These are phyloP conservation scores for Andrena minutula DNA, from an alignment of 2,888 invertebrate species.

Conservation along the genomic window DNA sequence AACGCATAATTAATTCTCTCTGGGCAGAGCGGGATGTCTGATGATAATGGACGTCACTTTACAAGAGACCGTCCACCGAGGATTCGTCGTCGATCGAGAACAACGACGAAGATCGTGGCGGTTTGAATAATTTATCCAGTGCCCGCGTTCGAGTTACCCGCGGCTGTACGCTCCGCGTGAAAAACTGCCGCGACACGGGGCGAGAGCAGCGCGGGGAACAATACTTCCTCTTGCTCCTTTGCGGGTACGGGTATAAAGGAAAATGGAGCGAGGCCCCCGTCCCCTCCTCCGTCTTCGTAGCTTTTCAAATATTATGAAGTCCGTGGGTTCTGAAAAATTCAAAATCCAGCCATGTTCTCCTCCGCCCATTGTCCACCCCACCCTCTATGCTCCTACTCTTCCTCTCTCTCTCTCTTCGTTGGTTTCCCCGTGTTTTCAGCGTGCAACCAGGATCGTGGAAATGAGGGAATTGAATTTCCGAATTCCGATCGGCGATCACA, in stretches of 20 bases:
- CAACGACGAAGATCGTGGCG: slow-evolving; percentile 41
- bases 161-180: slow-evolving; percentile 23
- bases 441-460: neutral
- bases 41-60: neutral
- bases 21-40: neutral
- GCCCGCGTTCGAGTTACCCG: slow-evolving; percentile 45
- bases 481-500: slow-evolving; percentile 3
- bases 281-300: slow-evolving; percentile 3
- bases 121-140: slow-evolving; percentile 69
- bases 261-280: slow-evolving; percentile 35
- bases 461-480: slow-evolving; percentile 10
- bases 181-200: slow-evolving; percentile 19
- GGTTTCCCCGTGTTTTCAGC: too few relatives aligned
- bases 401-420: neutral
- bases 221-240: slow-evolving; percentile 46
- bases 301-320: slow-evolving; percentile 57
- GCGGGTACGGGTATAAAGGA: slow-evolving; percentile 36
- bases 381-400: neutral
- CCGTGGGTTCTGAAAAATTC: slow-evolving; percentile 53
- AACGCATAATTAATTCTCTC: slow-evolving; percentile 2
- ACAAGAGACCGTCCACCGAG: neutral
- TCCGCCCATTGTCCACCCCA: slow-evolving; percentile 6
- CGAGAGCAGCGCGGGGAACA: slow-evolving; percentile 38
- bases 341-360: slow-evolving; percentile 46
- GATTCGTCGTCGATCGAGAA: neutral